Percentiles rank a stretch among this genome's conserved stretches.
Evolutionary conservation across 1,140 invertebrate species (phyloP).

Genomic region (Drosophila pallidifrons): DNA sequence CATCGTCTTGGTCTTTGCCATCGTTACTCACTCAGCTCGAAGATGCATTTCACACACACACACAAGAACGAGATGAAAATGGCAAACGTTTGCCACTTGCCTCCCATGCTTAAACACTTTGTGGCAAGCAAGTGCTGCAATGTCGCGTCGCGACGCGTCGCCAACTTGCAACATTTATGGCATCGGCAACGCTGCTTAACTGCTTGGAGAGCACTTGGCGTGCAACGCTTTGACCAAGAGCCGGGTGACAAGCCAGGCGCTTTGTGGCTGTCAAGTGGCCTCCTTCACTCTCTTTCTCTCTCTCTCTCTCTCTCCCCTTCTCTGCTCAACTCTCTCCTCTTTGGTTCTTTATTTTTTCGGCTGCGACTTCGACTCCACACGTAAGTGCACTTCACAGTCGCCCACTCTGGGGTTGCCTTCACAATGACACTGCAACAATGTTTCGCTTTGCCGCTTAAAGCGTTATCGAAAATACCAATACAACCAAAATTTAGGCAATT

Average conservation of each 20-base stretch:
- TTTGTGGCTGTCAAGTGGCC: conserved; percentile 78
- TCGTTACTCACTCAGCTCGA: conserved; percentile 16
- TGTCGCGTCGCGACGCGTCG: conserved; percentile 18
- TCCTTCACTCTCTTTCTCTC: neutral
- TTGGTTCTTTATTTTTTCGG: conserved; percentile 13
- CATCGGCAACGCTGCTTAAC: conserved; percentile 76
- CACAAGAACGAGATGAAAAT: conserved; percentile 47
- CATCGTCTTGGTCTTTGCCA: neutral
- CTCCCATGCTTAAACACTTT: conserved; percentile 57
- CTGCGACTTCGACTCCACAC: conserved; percentile 64
- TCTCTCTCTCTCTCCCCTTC: neutral
- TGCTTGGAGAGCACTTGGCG: conserved; percentile 74
- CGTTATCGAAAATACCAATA: neutral
- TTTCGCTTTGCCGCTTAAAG: neutral
- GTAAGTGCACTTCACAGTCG: conserved; percentile 68
- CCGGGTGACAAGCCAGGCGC: conserved; percentile 77
- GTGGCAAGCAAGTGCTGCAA: conserved; percentile 24
- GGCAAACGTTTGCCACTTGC: conserved; percentile 64
- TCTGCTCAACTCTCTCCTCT: too few species aligned
- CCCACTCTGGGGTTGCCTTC: conserved; percentile 6
- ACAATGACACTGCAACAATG: conserved; percentile 31
- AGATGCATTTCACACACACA: conserved; percentile 4
- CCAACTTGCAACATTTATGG: conserved; percentile 74
- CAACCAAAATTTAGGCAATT: neutral
- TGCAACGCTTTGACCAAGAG: conserved; percentile 77